Conservation (phyloP, 37 sponge, comb jelly and placozoan genomes). For the Ianthella basta region DNA sequence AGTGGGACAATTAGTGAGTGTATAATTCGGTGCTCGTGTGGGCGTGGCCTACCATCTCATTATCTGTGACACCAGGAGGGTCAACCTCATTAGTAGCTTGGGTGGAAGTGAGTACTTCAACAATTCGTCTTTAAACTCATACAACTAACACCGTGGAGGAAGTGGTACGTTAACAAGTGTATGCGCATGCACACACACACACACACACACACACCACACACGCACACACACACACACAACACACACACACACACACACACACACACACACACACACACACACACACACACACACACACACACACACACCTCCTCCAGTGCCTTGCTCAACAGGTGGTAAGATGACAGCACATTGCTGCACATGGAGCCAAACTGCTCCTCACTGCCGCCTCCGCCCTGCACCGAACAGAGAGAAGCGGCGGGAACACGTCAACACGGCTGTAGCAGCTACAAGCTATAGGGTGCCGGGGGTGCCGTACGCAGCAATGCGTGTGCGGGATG, state of each 20-base stretch:
- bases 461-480: too few relatives aligned
- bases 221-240: constrained; percentile 8
- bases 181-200: constrained; percentile 2
- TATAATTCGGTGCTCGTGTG: not conserved
- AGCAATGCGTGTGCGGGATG: too few relatives aligned
- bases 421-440: not conserved
- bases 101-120: constrained; percentile 59
- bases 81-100: constrained; percentile 52
- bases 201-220: not conserved
- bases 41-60: constrained; percentile 53
- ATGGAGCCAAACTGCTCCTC: constrained; percentile 47
- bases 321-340: constrained; percentile 36
- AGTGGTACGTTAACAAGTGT: too few relatives aligned
- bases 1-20: not conserved
- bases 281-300: too few relatives aligned
- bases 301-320: constrained; percentile 56
- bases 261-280: constrained; percentile 40
- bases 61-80: constrained; percentile 43
- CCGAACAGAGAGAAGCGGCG: not conserved
- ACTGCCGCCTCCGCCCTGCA: not conserved
- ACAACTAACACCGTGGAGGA: constrained; percentile 31
- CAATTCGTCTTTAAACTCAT: constrained; percentile 60
- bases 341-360: constrained; percentile 57
- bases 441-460: not conserved
- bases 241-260: constrained; percentile 12